Evolutionary conservation across 2,888 invertebrate species (phyloP), one percentile per base, ranked within the genome.

Genomic region (Parascotia fuliginaria): DNA sequence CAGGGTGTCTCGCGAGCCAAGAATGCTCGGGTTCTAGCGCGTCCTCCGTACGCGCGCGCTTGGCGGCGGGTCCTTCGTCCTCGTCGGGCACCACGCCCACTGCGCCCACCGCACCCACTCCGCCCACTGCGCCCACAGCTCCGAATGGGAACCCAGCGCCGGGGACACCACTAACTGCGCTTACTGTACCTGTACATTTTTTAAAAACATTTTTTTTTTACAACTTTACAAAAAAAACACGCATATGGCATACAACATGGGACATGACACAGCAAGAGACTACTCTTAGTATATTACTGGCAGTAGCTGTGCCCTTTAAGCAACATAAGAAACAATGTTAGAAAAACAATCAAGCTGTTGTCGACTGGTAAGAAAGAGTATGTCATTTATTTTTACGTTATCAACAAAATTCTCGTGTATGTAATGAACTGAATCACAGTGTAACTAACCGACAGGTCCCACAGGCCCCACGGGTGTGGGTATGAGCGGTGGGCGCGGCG

Each of bases 31-130:
- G 96, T 62, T 99, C 95, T 6, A 99, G 93, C 37, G 96, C 95
- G 77, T 99, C 99, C 84, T 99, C 99, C 0, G 97, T 97, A 57
- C 98, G 94, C 54, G 96, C 90, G 79, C 97, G 96, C 90, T 99
- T 99, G 22, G 95, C 93, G 0, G 96, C 94, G 0, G 31, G 98
- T 70, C 97, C 98, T 50, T 98, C 98, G 13, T 96, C 97, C 16
- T 91, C 83, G 1, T 85, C 85, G 6, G 72, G 57, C 48, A 33
- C 33, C 19, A 5, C 16, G 67, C 64, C 31, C 73, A 60, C 16
- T 57, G 58, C 7, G 59, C n/a, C 95, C 7, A 99, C 93, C 37
- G 96, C 95, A 77, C 99, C 99, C 84, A 99, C 99, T 0, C 97
- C 97, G 57, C 58, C 55, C 13, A 64, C 58, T 31, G 82, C 59